These are phyloP conservation scores for Asbolus verrucosus DNA, from an alignment of 1,140 invertebrate species.

Conservation along the genomic window DNA sequence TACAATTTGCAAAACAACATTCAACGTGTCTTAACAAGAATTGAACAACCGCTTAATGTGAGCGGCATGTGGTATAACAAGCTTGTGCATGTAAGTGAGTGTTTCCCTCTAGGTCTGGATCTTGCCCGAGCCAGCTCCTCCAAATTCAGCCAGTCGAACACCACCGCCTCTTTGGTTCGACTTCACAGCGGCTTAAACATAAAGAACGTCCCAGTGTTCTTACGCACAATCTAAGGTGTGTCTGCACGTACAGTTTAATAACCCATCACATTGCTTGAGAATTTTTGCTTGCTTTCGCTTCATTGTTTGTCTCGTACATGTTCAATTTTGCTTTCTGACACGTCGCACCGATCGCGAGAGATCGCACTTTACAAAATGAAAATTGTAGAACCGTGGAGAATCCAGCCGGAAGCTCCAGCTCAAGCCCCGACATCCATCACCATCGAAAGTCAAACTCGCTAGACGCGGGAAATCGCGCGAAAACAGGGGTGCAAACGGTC, in stretches of 20 bases:
- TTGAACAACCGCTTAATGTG: too few species aligned
- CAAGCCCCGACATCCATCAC: conserved; percentile 65
- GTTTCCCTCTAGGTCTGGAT: conserved; percentile 80
- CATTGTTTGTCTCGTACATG: conserved; percentile 30
- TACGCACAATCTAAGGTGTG: conserved; percentile 58
- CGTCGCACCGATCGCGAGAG: not conserved
- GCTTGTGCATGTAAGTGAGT: conserved; percentile 56
- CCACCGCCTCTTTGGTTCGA: conserved; percentile 61
- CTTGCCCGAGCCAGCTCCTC: conserved; percentile 88
- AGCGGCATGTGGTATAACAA: too few species aligned
- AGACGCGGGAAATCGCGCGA: conserved; percentile 73
- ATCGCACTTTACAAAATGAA: not conserved
- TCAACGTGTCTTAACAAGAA: not conserved
- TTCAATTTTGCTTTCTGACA: not conserved
- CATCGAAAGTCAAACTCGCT: conserved; percentile 86
- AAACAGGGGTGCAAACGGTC: conserved; percentile 67
- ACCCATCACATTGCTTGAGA: conserved; percentile 7
- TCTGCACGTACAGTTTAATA: conserved; percentile 47
- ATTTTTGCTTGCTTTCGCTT: conserved; percentile 34
- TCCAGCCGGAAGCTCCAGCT: conserved; percentile 57
- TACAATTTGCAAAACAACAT: too few species aligned
- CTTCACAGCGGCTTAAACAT: conserved; percentile 62
- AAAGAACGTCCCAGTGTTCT: conserved; percentile 62
- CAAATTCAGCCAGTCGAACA: conserved; percentile 69
- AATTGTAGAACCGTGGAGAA: conserved; percentile 56